Base-by-base conservation (phyloP, 2,888 invertebrate genomes). In the Ceramica pisi region DNA sequence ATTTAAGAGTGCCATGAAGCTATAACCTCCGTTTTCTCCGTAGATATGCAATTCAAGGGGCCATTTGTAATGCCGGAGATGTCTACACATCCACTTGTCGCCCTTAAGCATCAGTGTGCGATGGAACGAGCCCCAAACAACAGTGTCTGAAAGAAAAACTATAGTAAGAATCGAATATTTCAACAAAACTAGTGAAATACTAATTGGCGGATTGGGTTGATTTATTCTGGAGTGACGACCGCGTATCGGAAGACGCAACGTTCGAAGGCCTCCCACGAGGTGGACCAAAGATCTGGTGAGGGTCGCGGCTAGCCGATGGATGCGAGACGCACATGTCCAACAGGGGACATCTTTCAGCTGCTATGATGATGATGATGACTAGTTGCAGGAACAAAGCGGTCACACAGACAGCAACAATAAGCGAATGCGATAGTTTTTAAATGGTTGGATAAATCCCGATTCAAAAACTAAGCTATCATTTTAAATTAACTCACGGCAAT, bases 71-170 rank as follows among this genome's bases (percentile, higher is more conserved):
- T 78, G 72, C 2, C 90, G 90, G 8, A 95, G 69, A 60, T 91
- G 90, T 2, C 87, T 75, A 60, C 66, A 76, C 4, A 95, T 75
- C 90, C 90, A 92, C 2, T 51, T 35, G 35, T 92, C 92, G 0
- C 86, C 73, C 21, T 87, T 81, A 3, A 94, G 75, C 62, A 95
- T 74, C 2, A 95, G 84, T 9, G 91, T 90, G 5, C 95, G 94
- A 51, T 94, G 95, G 81, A 95, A 95, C 0, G 96, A 95, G 16
- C 89, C 90, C 95, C 95, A 96, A 19, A 93, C 78, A 2, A 89
- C 86, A 9, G 88, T 87, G 75, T 86, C 95, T 95, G 85, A 38
- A 81, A 81, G 0, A 26, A 19, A 26, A 57, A 50, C 1, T 44
- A 59, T 23, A 59, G 12, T 59, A 9, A 19, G 2, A 6, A 59